Conservation (phyloP, 92 coral and sea anemone genomes). For the Nematostella vectensis region DNA sequence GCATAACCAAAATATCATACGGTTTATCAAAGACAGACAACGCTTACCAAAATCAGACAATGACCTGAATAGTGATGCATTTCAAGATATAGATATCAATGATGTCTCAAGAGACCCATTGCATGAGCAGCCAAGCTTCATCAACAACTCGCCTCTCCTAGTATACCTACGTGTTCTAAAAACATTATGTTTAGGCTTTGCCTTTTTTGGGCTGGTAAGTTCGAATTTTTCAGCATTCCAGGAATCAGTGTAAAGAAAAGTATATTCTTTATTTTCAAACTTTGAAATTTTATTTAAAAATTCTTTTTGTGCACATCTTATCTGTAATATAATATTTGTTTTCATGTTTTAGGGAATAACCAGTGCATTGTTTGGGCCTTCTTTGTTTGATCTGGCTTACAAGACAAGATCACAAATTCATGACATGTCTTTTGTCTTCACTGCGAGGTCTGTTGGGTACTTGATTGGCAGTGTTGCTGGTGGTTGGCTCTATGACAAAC, state of each 20-base stretch:
- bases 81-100: neutral
- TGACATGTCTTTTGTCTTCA: conserved; percentile 74
- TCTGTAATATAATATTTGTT: neutral
- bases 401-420: conserved; percentile 45
- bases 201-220: conserved; percentile 81
- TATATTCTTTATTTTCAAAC: neutral
- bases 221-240: neutral
- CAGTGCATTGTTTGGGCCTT: conserved; percentile 80
- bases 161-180: conserved; percentile 18
- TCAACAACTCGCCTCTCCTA: neutral
- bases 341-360: conserved; percentile 47
- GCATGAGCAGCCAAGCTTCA: neutral
- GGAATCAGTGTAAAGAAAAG: neutral
- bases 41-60: neutral
- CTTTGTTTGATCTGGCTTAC: conserved; percentile 61
- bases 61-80: neutral
- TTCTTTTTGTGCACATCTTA: too few species aligned
- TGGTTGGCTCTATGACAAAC: conserved; percentile 90
- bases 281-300: too few species aligned
- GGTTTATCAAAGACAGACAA: neutral
- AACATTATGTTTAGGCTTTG: conserved; percentile 33
- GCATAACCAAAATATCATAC: neutral
- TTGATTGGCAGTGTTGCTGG: conserved; percentile 76
- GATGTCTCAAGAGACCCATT: too few species aligned
- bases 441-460: conserved; percentile 82